Base-by-base conservation (phyloP, 1,140 invertebrate species). In the Ceratosolen solmsi region DNA sequence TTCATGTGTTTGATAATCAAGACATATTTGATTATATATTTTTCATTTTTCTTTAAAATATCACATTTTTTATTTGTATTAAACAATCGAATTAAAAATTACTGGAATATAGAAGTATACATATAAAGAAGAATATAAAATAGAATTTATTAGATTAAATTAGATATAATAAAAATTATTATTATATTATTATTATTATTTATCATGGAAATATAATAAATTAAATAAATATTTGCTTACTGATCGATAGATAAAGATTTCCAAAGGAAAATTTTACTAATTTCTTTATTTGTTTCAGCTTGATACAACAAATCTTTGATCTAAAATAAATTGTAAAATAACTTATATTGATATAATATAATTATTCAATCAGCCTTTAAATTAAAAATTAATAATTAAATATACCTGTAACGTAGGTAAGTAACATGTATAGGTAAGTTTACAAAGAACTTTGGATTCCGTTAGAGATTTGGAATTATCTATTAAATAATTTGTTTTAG, bases 201-300 rank as follows among this genome's bases (percentile, higher is more conserved):
- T 25, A 58, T 20, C 54, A 58, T 22, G 17, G 4, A 33, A 65
- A 65, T 65, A 33, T 60, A 33, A 65, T 15, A 27, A 33, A 36
- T 65, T 33, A 65, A 65, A 65, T 65, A 20, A 70, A 8, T 5
- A 54, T 58, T 51, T 33, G 73, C 84, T 20, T 85, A 90, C 89
- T 68, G 79, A 70, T 89, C 84, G 27, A 90, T 85, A 73, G 85
- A 27, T 75, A 90, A 70, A 3, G 82, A 58, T 38, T 86, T 82
- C 88, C 88, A 89, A 17, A 89, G 79, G 13, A 80, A 85, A 49
- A 81, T n/a, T 84, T 89, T 88, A 60, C 84, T 87, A 9, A 88
- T 38, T 13, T 76, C 38, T 25, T 63, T 79, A 46, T 33, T 80
- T 60, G 82, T 56, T 56, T 83, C 84, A 41, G 46, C 71, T 54